phyloP scores from a whole-genome alignment of 1,140 invertebrate species.

The Cryptotermes secundus region DNA sequence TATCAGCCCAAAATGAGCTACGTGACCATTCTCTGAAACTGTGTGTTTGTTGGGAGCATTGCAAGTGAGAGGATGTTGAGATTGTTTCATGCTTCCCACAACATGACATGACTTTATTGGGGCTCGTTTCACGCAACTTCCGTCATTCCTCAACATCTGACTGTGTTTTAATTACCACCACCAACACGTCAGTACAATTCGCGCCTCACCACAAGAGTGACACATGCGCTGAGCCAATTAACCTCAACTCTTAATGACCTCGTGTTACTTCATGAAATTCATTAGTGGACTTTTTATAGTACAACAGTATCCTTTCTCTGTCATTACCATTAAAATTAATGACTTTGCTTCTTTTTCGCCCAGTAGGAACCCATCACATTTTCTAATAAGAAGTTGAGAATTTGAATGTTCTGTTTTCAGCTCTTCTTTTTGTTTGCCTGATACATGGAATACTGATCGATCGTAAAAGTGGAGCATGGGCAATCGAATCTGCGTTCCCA shows the following conservation, averaged over 20 bases:
- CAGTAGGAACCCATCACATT: neutral
- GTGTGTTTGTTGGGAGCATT: neutral
- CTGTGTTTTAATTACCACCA: neutral
- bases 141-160: slow-evolving; percentile 18
- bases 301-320: neutral
- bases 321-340: neutral
- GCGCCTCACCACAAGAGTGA: neutral
- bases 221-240: neutral
- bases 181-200: neutral
- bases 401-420: neutral
- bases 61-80: neutral
- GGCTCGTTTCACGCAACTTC: slow-evolving; percentile 1
- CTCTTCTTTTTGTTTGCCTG: no score
- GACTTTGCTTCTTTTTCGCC: neutral
- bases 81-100: slow-evolving; percentile 8
- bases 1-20: neutral
- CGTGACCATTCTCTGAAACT: neutral
- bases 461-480: no score
- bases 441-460: no score
- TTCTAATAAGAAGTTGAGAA: neutral
- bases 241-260: neutral
- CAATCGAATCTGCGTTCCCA: no score
- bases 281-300: neutral
- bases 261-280: neutral
- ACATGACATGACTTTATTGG: slow-evolving; percentile 16